phyloP scores from a whole-genome alignment of 2,888 invertebrate genomes.

The Pherbina coryleti region DNA sequence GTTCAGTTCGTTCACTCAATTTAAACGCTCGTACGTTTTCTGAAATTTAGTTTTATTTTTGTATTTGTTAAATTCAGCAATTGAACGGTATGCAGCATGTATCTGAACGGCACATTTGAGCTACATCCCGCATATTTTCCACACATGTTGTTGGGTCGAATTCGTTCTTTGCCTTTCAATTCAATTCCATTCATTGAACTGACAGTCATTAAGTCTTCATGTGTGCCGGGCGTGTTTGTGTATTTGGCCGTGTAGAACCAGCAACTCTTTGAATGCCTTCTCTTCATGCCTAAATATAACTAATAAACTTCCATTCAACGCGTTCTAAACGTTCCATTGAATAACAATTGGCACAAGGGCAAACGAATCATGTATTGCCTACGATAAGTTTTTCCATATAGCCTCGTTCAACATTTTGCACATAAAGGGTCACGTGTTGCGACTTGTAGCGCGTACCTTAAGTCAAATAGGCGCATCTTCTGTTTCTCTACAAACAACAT shows the following conservation, averaged over 20 bases:
- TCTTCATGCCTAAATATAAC: conserved; percentile 12
- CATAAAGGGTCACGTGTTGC: not conserved
- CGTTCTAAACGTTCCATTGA: conserved; percentile 4
- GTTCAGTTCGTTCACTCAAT: conserved; percentile 31
- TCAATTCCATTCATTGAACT: not conserved
- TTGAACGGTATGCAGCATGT: conserved; percentile 26
- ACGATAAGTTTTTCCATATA: not conserved
- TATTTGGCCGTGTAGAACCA: conserved; percentile 31
- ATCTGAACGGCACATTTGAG: conserved; percentile 32
- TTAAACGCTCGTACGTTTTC: conserved; percentile 21
- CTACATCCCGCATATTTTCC: conserved; percentile 45
- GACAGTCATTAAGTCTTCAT: not conserved
- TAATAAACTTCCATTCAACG: conserved; percentile 23
- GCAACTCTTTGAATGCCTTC: conserved; percentile 1
- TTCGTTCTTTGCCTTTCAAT: conserved; percentile 5
- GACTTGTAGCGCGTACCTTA: not conserved
- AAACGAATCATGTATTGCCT: not conserved
- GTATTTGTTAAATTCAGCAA: conserved; percentile 32
- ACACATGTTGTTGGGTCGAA: conserved; percentile 27
- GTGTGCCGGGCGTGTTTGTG: conserved; percentile 25
- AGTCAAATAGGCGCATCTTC: conserved; percentile 9
- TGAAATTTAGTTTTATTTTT: conserved; percentile 22
- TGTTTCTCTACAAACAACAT: not conserved
- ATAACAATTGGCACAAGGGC: conserved; percentile 13
- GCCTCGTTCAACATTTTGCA: not conserved